These are phyloP conservation scores for Nycticryphes semicollaris DNA, from an alignment of 2,113 vertebrate genomes.

Conservation along the genomic window DNA sequence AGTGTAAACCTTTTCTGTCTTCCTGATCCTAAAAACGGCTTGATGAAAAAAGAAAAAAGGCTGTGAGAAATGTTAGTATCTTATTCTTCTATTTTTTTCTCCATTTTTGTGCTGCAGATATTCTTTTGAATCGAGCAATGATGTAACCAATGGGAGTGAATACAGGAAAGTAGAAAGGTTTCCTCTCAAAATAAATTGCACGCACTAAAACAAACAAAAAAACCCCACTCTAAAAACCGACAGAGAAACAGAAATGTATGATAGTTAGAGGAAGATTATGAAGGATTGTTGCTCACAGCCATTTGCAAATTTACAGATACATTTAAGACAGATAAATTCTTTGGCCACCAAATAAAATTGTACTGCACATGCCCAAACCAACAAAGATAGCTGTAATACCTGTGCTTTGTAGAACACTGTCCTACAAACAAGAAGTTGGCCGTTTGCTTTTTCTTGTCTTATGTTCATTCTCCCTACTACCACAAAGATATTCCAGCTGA, in stretches of 20 bases:
- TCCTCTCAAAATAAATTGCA: background rate
- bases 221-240: background rate
- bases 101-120: background rate
- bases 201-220: background rate
- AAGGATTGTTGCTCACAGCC: background rate
- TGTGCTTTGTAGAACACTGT: background rate
- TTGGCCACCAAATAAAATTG: background rate
- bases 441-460: background rate
- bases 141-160: background rate
- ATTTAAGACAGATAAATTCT: background rate
- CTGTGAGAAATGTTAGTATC: background rate
- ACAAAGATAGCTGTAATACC: background rate
- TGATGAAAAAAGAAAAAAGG: background rate
- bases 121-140: background rate
- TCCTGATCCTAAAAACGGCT: background rate
- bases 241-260: background rate
- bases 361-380: background rate
- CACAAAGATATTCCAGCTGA: background rate
- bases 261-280: background rate
- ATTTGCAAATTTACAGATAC: background rate
- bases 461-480: background rate
- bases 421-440: background rate
- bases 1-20: background rate
- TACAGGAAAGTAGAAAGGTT: background rate
- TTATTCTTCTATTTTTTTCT: background rate